Evolutionary conservation across 2,888 invertebrate genomes (phyloP).

Genomic region (Rapana venosa): DNA sequence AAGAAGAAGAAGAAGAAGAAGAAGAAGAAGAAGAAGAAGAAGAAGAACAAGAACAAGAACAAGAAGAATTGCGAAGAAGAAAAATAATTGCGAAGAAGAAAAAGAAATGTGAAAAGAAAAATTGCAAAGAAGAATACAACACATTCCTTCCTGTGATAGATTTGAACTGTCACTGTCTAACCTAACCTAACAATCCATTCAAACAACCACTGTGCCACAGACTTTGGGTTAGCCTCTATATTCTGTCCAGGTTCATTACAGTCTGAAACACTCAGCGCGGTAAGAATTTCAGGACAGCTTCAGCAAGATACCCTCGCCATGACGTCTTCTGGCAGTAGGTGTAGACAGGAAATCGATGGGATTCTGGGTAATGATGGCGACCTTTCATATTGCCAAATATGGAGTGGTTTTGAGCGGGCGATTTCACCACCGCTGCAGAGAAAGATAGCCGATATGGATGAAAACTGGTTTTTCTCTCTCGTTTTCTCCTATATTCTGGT

Average conservation of each 20-base stretch:
- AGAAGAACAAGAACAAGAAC: no score
- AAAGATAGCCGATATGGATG: not conserved
- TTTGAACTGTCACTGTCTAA: no score
- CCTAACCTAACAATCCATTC: no score
- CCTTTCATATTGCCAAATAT: not conserved
- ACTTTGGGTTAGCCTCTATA: no score
- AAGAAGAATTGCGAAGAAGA: no score
- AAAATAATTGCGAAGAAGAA: no score
- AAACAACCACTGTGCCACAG: no score
- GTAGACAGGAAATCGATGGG: conserved; percentile 19
- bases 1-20: no score
- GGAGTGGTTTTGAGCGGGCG: not conserved
- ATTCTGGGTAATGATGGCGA: conserved; percentile 9
- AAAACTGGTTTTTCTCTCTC: not conserved
- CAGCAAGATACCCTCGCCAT: not conserved
- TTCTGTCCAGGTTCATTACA: not conserved
- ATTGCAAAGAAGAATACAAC: no score
- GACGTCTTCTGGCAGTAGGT: not conserved
- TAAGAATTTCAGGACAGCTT: not conserved
- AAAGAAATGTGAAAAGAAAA: no score
- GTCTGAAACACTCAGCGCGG: not conserved
- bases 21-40: no score
- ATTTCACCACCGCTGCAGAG: not conserved
- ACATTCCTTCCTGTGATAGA: no score
- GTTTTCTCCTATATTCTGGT: not conserved